These are phyloP conservation scores for Orthonevra nobilis DNA, from an alignment of 2,888 invertebrate species.

Conservation along the genomic window DNA sequence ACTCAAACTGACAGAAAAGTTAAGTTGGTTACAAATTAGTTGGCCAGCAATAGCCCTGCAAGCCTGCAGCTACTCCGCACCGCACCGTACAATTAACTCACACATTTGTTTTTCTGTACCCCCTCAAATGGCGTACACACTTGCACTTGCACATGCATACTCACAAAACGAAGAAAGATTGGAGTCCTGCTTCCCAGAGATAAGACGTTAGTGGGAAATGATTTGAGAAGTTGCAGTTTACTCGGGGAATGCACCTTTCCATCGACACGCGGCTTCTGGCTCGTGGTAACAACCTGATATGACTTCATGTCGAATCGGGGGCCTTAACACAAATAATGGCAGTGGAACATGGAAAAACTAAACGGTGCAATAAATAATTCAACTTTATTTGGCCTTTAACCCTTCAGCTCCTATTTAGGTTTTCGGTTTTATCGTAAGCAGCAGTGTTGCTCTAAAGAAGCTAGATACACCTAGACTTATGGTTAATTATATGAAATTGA, in stretches of 20 bases:
- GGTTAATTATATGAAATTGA: constrained; percentile 69
- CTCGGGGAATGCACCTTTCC: constrained; percentile 53
- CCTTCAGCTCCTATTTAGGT: constrained; percentile 66
- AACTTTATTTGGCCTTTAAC: constrained; percentile 65
- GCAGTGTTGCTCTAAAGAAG: constrained; percentile 15
- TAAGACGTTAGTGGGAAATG: constrained; percentile 68
- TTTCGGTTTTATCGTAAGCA: constrained; percentile 50
- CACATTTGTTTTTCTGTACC: constrained; percentile 37
- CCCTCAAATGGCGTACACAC: constrained; percentile 12
- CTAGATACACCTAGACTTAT: constrained; percentile 36
- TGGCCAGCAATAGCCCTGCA: constrained; percentile 54
- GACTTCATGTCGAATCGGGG: constrained; percentile 51
- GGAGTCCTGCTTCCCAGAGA: constrained; percentile 64
- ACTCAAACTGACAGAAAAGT: constrained; percentile 71
- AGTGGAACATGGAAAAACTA: constrained; percentile 66
- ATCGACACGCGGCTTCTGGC: background rate
- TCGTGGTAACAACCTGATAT: constrained; percentile 42
- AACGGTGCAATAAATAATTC: constrained; percentile 69
- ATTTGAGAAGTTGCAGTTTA: constrained; percentile 67
- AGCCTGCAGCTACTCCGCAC: background rate
- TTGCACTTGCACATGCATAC: constrained; percentile 14
- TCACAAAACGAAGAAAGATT: constrained; percentile 44
- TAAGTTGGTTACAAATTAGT: constrained; percentile 71
- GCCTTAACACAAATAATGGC: constrained; percentile 64
- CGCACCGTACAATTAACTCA: constrained; percentile 59